These are phyloP conservation scores for Amphipyra tragopoginis DNA, from an alignment of 2,888 invertebrate genomes.

Conservation along the genomic window DNA sequence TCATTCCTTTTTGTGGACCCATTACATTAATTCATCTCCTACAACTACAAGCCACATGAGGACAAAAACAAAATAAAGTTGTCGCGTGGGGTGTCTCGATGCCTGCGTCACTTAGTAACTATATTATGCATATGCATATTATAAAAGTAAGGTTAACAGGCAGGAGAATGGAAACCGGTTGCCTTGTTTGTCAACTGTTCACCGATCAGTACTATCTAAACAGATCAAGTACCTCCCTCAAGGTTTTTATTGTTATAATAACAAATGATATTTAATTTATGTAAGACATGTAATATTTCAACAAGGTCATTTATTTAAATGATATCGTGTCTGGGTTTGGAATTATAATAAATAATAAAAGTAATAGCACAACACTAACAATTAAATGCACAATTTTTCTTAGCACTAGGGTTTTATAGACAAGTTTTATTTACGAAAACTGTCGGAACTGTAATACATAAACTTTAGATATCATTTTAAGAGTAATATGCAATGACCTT, in stretches of 20 bases:
- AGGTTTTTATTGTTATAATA: constrained; percentile 37
- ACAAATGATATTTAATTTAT: constrained; percentile 9
- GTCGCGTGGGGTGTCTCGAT: constrained; percentile 21
- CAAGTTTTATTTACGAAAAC: no score
- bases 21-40: constrained; percentile 12
- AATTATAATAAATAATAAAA: constrained; percentile 3
- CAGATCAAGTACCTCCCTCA: constrained; percentile 11
- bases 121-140: constrained; percentile 15
- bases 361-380: not conserved
- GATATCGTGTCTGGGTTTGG: constrained; percentile 1
- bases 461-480: no score
- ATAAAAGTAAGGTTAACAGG: constrained; percentile 55
- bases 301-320: constrained; percentile 24
- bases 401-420: no score
- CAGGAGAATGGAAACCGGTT: constrained; percentile 58
- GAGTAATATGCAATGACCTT: no score
- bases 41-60: constrained; percentile 14
- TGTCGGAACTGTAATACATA: no score
- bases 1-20: constrained; percentile 2
- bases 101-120: constrained; percentile 38
- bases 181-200: constrained; percentile 42
- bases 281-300: constrained; percentile 13
- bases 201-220: constrained; percentile 34
- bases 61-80: constrained; percentile 26
- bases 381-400: no score